phyloP scores from a whole-genome alignment of 1,140 invertebrate species.

The Galendromus occidentalis region DNA sequence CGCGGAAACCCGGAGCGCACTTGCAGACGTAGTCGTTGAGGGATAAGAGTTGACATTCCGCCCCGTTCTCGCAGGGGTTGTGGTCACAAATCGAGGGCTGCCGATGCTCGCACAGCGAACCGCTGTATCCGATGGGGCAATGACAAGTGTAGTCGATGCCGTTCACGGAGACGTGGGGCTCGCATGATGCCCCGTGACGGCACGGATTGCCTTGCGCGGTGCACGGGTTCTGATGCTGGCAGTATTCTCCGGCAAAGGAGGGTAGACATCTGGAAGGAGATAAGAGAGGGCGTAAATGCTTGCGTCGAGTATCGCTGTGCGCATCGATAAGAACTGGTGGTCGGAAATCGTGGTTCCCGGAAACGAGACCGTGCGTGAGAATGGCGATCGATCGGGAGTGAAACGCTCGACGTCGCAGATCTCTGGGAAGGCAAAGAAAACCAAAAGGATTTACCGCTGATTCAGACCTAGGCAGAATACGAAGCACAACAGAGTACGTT shows the following conservation, averaged over 20 bases:
- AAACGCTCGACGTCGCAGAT: no score
- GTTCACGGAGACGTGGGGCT: conserved; percentile 42
- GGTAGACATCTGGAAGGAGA: conserved; percentile 63
- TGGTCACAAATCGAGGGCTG: conserved; percentile 74
- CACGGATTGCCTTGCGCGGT: conserved; percentile 26
- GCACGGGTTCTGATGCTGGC: conserved; percentile 77
- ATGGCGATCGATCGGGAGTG: no score
- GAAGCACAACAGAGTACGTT: no score
- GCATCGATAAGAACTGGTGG: no score
- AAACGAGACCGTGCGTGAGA: no score
- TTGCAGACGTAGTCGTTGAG: conserved; percentile 57
- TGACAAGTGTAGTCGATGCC: conserved; percentile 58
- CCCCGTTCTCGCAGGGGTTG: conserved; percentile 61
- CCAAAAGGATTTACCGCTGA: no score
- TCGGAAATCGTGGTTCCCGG: no score
- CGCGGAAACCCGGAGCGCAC: conserved; percentile 61
- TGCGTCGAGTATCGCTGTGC: no score
- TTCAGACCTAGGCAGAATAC: no score
- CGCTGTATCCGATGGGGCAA: conserved; percentile 72
- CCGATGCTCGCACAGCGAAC: conserved; percentile 73
- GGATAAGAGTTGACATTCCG: conserved; percentile 49
- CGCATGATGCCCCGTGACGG: conserved; percentile 78
- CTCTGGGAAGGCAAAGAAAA: no score
- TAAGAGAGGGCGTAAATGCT: conserved; percentile 21
- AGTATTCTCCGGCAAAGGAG: conserved; percentile 76